Evolutionary conservation across 2,888 invertebrate species (phyloP), one percentile per base, ranked within the genome.

Genomic region (Zaprionus lineosus): DNA sequence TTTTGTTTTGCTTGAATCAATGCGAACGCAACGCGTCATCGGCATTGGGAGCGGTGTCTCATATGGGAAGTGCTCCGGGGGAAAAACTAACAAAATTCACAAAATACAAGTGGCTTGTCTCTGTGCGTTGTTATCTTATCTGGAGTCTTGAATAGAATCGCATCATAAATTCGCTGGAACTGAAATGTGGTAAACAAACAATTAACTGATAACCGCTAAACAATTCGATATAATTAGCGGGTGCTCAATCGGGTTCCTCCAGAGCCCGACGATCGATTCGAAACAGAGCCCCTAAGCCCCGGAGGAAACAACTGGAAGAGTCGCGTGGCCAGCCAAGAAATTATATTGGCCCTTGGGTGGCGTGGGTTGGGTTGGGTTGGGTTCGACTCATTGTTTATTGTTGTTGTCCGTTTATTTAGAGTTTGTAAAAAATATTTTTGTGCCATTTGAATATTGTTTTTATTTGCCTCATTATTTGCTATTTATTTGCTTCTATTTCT

Each of bases 111-210:
- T n/a, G n/a, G n/a, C n/a, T n/a, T n/a, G n/a, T n/a, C n/a, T n/a
- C n/a, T n/a, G n/a, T n/a, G n/a, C n/a, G n/a, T n/a, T n/a, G n/a
- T n/a, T 28, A 59, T 51, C 47, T 44, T 43, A 50, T 59, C 55
- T n/a, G n/a, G n/a, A n/a, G n/a, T n/a, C n/a, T n/a, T n/a, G n/a
- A n/a, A n/a, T n/a, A n/a, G n/a, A n/a, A n/a, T n/a, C n/a, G n/a
- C n/a, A n/a, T n/a, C n/a, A n/a, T 21, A 37, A 51, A 21, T 47
- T 52, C 34, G 7, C n/a, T 34, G 46, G 51, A 44, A 29, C 12
- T 19, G 44, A 18, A 52, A 12, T 47, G 53, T 43, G 11, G 86
- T 85, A 85, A 82, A 82, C 81, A 82, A 79, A 83, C 67, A 57
- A 82, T 82, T 85, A 83, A 37, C 66, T 63, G 85, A 85, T 83